Evolutionary conservation across 2,113 vertebrate genomes (phyloP).

Genomic region (Rana temporaria): DNA sequence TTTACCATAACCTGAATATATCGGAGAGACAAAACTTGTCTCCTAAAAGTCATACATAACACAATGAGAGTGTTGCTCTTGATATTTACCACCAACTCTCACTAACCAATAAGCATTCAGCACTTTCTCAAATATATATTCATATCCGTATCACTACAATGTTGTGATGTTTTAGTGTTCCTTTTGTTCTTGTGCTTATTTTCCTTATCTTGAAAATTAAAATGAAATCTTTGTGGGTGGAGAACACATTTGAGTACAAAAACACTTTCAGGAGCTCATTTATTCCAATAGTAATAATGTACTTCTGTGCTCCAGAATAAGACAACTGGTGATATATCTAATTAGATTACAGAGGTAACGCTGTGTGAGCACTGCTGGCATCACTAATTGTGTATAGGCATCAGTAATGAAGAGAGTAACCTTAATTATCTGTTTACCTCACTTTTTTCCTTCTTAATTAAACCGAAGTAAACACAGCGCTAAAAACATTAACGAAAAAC

Average conservation of each 20-base stretch:
- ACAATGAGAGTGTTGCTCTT: no score
- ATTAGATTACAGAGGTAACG: conserved; percentile 42
- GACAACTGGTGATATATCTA: conserved; percentile 50
- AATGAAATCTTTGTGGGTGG: no score
- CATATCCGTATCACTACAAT: no score
- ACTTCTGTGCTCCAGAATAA: conserved; percentile 9
- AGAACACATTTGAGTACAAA: not conserved
- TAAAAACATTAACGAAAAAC: conserved; percentile 7
- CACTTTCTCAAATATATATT: no score
- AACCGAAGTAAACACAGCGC: conserved; percentile 41
- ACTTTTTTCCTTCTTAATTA: conserved; percentile 58
- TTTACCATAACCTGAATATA: no score
- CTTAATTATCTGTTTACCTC: conserved; percentile 56
- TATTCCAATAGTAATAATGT: conserved; percentile 20
- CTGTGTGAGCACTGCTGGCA: conserved; percentile 46
- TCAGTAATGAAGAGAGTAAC: conserved; percentile 48
- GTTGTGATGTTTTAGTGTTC: no score
- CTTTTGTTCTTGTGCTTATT: no score
- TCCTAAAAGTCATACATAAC: no score
- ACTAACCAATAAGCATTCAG: no score
- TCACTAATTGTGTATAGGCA: conserved; percentile 44
- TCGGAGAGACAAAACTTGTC: no score
- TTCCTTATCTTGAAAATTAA: no score
- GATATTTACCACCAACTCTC: no score
- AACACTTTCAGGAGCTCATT: not conserved